Base-by-base conservation (phyloP, 1,140 invertebrate genomes). In the Macrotrachela quadricornifera region DNA sequence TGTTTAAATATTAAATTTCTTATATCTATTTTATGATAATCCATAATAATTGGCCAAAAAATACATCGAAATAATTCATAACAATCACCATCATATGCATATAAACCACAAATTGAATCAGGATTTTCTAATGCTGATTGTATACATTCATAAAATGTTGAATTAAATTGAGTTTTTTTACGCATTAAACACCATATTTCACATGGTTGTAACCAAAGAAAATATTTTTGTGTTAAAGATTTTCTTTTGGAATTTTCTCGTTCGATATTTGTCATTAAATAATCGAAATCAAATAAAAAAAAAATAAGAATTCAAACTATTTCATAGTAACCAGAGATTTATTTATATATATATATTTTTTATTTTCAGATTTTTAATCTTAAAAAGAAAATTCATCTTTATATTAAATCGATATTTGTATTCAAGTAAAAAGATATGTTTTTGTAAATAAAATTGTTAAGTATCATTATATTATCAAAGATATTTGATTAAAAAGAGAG, bases 21-120 rank as follows among this genome's bases (percentile, higher is more conserved):
- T 11, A 54, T 50, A 54, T 46, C 17, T 2, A 62, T 49, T 41
- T 61, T 63, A 56, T 65, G 63, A 52, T 62, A 62, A 48, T 63
- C 61, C 43, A 59, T 58, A 46, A 65, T 64, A 41, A 65, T 59
- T 2, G 57, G 58, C 46, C 63, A 59, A 16, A 65, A 57, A 3
- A 65, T 17, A 30, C 59, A 58, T 14, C 56, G 49, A 55, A 64
- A 65, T 6, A 50, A 49, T n/a, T 58, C 57, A 51, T 65, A 65
- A 30, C 57, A 59, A n/a, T 65, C 64, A 1, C 58, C 57, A 56
- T 65, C 64, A 18, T 46, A 39, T 17, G 53, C 53, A 42, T 54
- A 54, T 38, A 54, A 40, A 10, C 53, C 53, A 14, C 48, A 46
- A n/a, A 16, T 38, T 16, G 30, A 38, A 12, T 21, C 37, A 10